Percentiles rank a stretch among this genome's conserved stretches.
Conservation (phyloP, 2,797 vertebrate genomes). For the Esox masquinongy region DNA sequence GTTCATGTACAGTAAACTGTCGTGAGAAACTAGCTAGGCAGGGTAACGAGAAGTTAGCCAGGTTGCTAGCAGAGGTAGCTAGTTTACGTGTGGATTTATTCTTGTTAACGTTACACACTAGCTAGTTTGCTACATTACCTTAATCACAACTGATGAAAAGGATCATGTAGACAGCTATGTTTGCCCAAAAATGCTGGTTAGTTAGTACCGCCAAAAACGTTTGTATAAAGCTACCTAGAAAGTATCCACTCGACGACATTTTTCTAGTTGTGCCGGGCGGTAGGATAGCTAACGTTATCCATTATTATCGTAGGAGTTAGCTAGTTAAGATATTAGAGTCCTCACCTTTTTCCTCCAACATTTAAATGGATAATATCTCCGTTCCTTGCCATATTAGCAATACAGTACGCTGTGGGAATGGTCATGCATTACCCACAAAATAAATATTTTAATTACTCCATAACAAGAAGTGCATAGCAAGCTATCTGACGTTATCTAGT, state of each 20-base stretch:
- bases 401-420: constrained; percentile 6
- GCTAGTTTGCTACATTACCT: no score
- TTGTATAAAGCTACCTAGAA: neutral
- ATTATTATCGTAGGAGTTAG: neutral
- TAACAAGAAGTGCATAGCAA: neutral
- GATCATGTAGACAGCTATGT: no score
- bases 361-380: constrained; percentile 85
- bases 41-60: neutral
- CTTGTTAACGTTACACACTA: no score
- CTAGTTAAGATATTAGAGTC: neutral
- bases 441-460: constrained; percentile 3
- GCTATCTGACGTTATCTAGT: neutral
- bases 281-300: no score
- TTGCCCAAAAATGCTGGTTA: no score
- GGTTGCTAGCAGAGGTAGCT: neutral
- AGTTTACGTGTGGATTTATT: no score
- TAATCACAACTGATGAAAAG: no score
- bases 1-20: no score
- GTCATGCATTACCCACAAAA: neutral
- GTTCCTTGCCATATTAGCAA: constrained; percentile 53
- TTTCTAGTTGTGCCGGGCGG: neutral
- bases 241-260: neutral
- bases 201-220: neutral
- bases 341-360: constrained; percentile 81
- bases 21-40: no score